Evolutionary conservation across 2,113 vertebrate genomes (phyloP), one percentile per base, ranked within the genome.

Genomic region (Arizona elegans): DNA sequence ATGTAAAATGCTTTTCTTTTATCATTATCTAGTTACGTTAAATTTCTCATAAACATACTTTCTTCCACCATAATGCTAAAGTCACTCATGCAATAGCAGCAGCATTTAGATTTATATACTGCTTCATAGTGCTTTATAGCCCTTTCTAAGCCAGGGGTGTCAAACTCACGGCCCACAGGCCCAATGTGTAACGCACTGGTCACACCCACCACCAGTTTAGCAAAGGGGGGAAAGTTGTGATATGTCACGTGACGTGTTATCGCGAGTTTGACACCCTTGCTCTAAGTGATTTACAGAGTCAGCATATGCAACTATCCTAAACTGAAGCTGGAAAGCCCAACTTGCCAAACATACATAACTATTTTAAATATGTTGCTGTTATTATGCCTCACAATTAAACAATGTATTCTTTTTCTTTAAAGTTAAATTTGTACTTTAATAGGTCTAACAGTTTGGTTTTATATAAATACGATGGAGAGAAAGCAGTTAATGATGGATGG

Each of bases 401-500:
- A n/a, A n/a, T 8, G n/a, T 17, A n/a, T 12, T 19, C 17, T 59
- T 91, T 50, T 50, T 29, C 29, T 1, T n/a, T 29, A 90, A 58
- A 86, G 12, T 29, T 91, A 56, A 8, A 26, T 29, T 59, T 88
- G 13, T 88, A 55, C 65, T 70, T 54, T 53, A n/a, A 91, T 6
- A 23, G 54, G 52, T 93, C 92, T 94, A 94, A 91, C 38, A 75
- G 90, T 95, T 92, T 26, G 75, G 8, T 75, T 24, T 95, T 12
- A 85, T 70, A 56, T n/a, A 86, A 33, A 95, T 91, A 95, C 94
- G 92, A 95, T 93, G 59, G 91, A 96, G 95, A 95, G 47, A 95
- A 92, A 58, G 81, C 62, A 81, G 86, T 91, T 88, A 55, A 53
- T 93, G 90, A 75, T 86, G 90, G 90, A 95, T 92, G 93, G 29